Percentiles rank a stretch among this genome's conserved stretches.
phyloP scores from a whole-genome alignment of 2,113 vertebrate genomes.

The Chaenogobius annularis region DNA sequence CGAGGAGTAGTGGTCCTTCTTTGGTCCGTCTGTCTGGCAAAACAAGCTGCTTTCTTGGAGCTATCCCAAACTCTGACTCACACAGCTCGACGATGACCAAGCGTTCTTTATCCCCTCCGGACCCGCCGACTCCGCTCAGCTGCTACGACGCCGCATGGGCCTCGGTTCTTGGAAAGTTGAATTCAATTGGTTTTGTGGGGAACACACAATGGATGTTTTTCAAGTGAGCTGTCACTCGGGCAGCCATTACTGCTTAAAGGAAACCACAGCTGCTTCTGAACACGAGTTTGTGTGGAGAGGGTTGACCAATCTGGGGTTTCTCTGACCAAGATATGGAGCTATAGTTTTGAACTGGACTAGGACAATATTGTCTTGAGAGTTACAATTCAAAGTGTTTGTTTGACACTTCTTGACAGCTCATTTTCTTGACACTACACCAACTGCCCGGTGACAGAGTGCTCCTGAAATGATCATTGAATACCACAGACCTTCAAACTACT shows the following conservation, averaged over 20 bases:
- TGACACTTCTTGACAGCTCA: constrained; percentile 23
- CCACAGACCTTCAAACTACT: not conserved
- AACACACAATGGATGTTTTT: constrained; percentile 53
- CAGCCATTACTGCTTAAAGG: constrained; percentile 43
- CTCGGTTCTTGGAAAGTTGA: constrained; percentile 68
- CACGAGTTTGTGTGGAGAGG: constrained; percentile 28
- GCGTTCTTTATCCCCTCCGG: constrained; percentile 54
- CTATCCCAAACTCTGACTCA: constrained; percentile 69
- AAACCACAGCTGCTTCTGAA: constrained; percentile 49
- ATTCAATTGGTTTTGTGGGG: constrained; percentile 63
- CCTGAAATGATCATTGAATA: constrained; percentile 51
- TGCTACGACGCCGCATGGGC: constrained; percentile 57
- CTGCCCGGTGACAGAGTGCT: constrained; percentile 67
- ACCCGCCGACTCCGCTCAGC: constrained; percentile 59
- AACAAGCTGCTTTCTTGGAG: constrained; percentile 59
- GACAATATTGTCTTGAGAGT: not conserved
- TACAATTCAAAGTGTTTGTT: constrained; percentile 34
- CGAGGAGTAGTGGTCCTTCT: constrained; percentile 46
- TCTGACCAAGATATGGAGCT: constrained; percentile 18
- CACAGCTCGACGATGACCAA: constrained; percentile 68
- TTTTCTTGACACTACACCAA: constrained; percentile 44
- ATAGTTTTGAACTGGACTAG: constrained; percentile 3
- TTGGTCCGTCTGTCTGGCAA: constrained; percentile 54
- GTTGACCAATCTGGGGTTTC: constrained; percentile 7
- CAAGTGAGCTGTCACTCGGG: constrained; percentile 37